Conservation (phyloP, 2,113 vertebrate genomes). For the Phyllostomus hastatus region DNA sequence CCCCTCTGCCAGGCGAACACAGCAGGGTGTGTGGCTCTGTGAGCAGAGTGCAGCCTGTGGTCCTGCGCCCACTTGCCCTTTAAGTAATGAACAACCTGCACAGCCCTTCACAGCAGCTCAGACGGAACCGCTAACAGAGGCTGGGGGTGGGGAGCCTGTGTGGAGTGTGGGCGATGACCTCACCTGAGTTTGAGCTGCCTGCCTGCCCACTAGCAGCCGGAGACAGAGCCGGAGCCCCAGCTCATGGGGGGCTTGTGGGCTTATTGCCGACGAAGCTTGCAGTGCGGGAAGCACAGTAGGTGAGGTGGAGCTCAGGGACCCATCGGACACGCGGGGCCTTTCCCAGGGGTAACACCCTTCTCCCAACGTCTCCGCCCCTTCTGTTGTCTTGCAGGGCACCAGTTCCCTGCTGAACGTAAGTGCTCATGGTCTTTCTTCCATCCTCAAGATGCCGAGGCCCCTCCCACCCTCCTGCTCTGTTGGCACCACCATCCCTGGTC, state of each 20-base stretch:
- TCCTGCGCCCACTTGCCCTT: not conserved
- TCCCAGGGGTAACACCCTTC: not conserved
- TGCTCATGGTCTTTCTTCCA: slow-evolving; percentile 43
- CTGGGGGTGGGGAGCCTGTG: not conserved
- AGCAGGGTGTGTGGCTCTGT: accelerated
- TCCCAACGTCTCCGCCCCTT: not conserved
- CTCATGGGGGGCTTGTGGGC: not conserved
- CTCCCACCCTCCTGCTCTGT: not conserved
- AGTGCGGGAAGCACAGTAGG: not conserved
- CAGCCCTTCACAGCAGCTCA: not conserved
- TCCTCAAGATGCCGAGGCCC: not conserved
- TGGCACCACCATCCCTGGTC: not conserved
- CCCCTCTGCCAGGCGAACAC: not conserved
- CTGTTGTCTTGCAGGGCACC: slow-evolving; percentile 69
- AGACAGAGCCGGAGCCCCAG: not conserved
- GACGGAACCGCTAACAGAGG: not conserved
- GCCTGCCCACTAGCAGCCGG: not conserved
- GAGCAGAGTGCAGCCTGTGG: not conserved
- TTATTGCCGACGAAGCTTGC: not conserved
- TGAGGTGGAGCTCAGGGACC: not conserved
- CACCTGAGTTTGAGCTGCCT: not conserved
- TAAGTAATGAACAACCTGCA: not conserved
- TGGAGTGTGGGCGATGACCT: not conserved
- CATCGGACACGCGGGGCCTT: not conserved
- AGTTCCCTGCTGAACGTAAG: slow-evolving; percentile 79